Conservation (phyloP, 2,113 vertebrate species). For the Oreochromis spilurus region DNA sequence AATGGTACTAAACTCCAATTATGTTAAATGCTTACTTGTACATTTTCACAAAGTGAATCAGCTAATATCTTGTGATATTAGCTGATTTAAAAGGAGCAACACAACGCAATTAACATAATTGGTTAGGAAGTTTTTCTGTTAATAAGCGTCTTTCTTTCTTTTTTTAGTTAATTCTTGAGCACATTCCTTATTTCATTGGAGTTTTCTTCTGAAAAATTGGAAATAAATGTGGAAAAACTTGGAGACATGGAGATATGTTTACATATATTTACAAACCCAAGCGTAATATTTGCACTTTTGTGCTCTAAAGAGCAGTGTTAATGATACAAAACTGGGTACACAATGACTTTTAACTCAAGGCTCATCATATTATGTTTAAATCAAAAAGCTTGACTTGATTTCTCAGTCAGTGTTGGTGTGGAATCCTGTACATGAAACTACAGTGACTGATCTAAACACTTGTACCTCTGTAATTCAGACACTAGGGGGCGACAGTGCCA, state of each 20-base stretch:
- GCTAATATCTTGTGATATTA: not conserved
- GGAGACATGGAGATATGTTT: not conserved
- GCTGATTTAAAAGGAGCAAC: not conserved
- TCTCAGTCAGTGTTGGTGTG: not conserved
- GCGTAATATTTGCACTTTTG: not conserved
- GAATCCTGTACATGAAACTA: not conserved
- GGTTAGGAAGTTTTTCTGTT: not conserved
- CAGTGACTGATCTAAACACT: not conserved
- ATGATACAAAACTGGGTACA: not conserved
- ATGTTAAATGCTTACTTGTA: not conserved
- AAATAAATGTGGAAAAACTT: not conserved
- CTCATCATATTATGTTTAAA: not conserved
- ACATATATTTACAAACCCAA: not conserved
- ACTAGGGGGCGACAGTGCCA: constrained; percentile 4
- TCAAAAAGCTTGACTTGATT: not conserved
- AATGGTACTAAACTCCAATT: not conserved
- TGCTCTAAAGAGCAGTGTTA: not conserved
- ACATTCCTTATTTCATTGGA: not conserved
- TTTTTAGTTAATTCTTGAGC: not conserved
- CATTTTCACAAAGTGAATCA: not conserved
- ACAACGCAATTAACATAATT: not conserved
- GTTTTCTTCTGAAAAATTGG: not conserved
- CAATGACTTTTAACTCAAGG: not conserved
- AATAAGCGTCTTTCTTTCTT: not conserved
- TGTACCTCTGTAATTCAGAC: constrained; percentile 1